A percentile compares a stretch with the other conserved stretches of the same genome.
phyloP scores from a whole-genome alignment of 2,888 invertebrate genomes.

The Carcina quercana region DNA sequence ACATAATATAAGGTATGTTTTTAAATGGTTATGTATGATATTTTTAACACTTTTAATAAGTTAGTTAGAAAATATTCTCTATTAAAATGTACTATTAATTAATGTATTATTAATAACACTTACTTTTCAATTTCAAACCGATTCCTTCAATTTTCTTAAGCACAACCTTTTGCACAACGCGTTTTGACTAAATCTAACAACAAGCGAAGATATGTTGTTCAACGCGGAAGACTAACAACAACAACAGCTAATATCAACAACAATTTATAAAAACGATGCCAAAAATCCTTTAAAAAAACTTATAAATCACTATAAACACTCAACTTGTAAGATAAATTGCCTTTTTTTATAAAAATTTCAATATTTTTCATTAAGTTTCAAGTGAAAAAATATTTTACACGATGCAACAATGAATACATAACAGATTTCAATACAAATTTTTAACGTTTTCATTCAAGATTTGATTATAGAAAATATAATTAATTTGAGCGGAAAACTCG shows the following conservation, averaged over 20 bases:
- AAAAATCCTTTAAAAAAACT: constrained; percentile 13
- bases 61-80: no score
- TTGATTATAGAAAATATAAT: constrained; percentile 35
- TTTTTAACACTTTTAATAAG: no score
- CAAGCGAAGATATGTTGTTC: constrained; percentile 24
- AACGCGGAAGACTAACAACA: constrained; percentile 26
- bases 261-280: constrained; percentile 21
- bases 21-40: no score
- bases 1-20: no score
- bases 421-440: constrained; percentile 26
- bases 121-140: constrained; percentile 48
- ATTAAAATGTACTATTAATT: no score
- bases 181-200: constrained; percentile 14
- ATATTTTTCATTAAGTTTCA: no score
- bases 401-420: no score
- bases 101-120: no score
- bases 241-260: constrained; percentile 21
- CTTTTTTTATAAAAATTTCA: no score
- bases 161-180: constrained; percentile 51
- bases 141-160: constrained; percentile 48
- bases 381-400: no score
- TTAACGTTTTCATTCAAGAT: constrained; percentile 61
- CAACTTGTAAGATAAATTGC: constrained; percentile 20
- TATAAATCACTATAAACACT: constrained; percentile 22
- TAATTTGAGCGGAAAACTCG: constrained; percentile 47